These are phyloP conservation scores for Ethmia dodecea DNA, from an alignment of 2,888 invertebrate species.

Conservation along the genomic window DNA sequence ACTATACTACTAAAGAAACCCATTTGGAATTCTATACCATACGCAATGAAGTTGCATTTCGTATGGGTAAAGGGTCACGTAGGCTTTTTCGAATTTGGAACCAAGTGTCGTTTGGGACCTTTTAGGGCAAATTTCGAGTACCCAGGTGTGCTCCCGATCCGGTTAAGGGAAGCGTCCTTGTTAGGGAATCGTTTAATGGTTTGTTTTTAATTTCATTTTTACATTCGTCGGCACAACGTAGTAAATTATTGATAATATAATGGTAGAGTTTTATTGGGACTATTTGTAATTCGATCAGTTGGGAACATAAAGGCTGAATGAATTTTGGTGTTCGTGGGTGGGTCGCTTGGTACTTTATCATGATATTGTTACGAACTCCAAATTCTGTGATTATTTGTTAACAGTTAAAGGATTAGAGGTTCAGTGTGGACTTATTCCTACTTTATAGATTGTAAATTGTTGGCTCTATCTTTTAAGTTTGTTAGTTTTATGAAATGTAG, in stretches of 20 bases:
- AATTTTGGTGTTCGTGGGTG: conserved; percentile 40
- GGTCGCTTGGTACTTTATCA: conserved; percentile 26
- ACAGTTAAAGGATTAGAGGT: too few species aligned
- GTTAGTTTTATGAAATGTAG: too few species aligned
- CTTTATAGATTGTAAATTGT: too few species aligned
- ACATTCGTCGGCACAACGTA: conserved; percentile 56
- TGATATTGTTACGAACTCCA: conserved; percentile 11
- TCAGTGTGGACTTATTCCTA: too few species aligned
- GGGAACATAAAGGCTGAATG: conserved; percentile 34
- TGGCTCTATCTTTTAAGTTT: too few species aligned
- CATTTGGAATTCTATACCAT: conserved; percentile 28
- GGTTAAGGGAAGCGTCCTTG: conserved; percentile 76
- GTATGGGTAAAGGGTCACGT: conserved; percentile 22
- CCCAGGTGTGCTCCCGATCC: conserved; percentile 78
- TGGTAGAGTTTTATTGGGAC: conserved; percentile 49
- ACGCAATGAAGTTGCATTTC: conserved; percentile 21
- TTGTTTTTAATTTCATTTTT: conserved; percentile 76
- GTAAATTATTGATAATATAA: conserved; percentile 68
- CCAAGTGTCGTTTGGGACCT: conserved; percentile 68
- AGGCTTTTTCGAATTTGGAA: conserved; percentile 27
- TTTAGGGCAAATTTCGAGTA: conserved; percentile 72
- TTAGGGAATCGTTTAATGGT: conserved; percentile 76
- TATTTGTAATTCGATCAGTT: conserved; percentile 49
- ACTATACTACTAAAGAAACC: conserved; percentile 23
- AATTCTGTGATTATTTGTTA: conserved; percentile 33